phyloP scores from a whole-genome alignment of 2,888 invertebrate genomes.

The Drosophila anomalipes region DNA sequence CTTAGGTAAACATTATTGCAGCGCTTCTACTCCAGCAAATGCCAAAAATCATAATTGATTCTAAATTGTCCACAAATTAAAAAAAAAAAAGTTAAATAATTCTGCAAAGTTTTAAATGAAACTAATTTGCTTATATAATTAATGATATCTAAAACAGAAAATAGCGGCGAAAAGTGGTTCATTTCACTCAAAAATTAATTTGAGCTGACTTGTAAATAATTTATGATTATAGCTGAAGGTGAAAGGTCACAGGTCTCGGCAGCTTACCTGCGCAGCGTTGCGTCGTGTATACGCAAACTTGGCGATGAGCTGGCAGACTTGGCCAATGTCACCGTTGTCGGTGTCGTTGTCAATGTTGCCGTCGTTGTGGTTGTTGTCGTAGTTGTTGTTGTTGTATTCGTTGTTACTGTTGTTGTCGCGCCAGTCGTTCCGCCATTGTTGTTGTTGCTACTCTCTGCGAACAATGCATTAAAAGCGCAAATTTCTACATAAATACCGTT shows the following conservation, averaged over 20 bases:
- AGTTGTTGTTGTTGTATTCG: slow-evolving; percentile 36
- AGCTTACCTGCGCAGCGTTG: slow-evolving; percentile 64
- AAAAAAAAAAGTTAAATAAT: neutral
- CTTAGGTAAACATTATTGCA: neutral
- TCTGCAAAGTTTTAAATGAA: neutral
- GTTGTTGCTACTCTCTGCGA: slow-evolving; percentile 59
- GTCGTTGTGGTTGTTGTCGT: slow-evolving; percentile 41
- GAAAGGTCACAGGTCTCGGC: slow-evolving; percentile 4
- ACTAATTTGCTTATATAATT: neutral
- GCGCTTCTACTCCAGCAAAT: neutral
- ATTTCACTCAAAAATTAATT: neutral
- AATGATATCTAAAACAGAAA: neutral
- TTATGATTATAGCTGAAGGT: neutral
- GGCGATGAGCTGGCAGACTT: slow-evolving; percentile 55
- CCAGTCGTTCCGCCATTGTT: slow-evolving; percentile 43
- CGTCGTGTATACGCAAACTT: slow-evolving; percentile 66
- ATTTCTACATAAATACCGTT: neutral
- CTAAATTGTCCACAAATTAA: neutral
- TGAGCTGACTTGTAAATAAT: neutral
- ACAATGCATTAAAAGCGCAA: slow-evolving; percentile 2
- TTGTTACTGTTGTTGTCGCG: slow-evolving; percentile 30
- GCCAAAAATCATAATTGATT: neutral
- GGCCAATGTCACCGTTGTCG: slow-evolving; percentile 48
- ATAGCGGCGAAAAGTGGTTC: neutral
- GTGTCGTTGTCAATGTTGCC: slow-evolving; percentile 51